These are phyloP conservation scores for Autographa gamma DNA, from an alignment of 2,888 invertebrate species.

Conservation along the genomic window DNA sequence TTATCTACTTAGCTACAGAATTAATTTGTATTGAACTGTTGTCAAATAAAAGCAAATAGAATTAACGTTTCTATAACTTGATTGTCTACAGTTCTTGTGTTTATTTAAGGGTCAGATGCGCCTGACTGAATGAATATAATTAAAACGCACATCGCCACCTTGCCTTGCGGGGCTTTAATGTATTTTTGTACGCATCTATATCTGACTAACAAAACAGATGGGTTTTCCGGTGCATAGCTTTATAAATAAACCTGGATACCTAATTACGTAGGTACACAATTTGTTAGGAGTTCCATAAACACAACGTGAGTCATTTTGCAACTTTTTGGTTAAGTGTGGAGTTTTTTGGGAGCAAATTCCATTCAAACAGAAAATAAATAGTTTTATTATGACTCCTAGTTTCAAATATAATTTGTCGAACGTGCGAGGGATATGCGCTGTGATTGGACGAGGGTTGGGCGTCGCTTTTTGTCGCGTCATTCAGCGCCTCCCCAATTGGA, in stretches of 20 bases:
- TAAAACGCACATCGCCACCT: constrained; percentile 4
- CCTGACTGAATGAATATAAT: constrained; percentile 4
- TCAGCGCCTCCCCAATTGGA: background rate
- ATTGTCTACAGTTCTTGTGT: background rate
- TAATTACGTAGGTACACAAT: background rate
- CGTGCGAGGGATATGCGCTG: background rate
- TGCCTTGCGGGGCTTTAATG: constrained; percentile 1
- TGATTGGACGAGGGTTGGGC: constrained; percentile 2
- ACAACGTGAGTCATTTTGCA: background rate
- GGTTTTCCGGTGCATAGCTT: background rate
- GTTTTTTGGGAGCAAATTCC: background rate
- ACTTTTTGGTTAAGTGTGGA: background rate
- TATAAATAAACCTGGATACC: background rate
- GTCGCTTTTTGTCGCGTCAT: constrained; percentile 1
- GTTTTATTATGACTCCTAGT: background rate
- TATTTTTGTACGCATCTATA: constrained; percentile 1
- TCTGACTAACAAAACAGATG: constrained; percentile 1
- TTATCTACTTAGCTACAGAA: background rate
- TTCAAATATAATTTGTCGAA: background rate
- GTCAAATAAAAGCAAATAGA: constrained; percentile 1
- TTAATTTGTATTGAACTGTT: constrained; percentile 4
- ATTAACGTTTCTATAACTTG: background rate
- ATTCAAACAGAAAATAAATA: background rate
- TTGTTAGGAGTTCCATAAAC: too few species aligned
- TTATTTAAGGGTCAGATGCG: background rate